Conservation (phyloP, 2,113 vertebrate species). For the Mesocricetus auratus region DNA sequence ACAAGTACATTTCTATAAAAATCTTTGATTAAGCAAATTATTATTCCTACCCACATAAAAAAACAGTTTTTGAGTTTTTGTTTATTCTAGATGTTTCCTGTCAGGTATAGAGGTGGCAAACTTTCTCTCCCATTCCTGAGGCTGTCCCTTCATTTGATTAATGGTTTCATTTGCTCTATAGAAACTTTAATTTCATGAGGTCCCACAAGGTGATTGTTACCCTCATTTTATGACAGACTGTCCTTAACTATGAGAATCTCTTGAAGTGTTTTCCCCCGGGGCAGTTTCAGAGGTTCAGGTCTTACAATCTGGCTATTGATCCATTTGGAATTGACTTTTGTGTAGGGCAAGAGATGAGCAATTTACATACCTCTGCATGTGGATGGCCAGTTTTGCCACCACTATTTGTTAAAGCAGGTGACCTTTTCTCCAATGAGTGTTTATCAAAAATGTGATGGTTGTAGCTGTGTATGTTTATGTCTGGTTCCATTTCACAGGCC, state of each 20-base stretch:
- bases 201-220: too few species aligned
- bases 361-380: too few species aligned
- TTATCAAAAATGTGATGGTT: neutral
- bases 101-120: neutral
- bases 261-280: neutral
- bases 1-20: slow-evolving; percentile 18
- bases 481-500: neutral
- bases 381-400: neutral
- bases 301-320: neutral
- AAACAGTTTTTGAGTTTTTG: neutral
- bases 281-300: neutral
- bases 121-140: neutral
- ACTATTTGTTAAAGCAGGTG: neutral
- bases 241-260: neutral
- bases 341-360: too few species aligned
- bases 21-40: neutral
- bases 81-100: neutral
- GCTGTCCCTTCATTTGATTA: neutral
- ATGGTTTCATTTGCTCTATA: neutral
- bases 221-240: neutral
- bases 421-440: neutral
- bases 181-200: neutral
- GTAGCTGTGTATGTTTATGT: neutral
- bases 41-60: neutral
- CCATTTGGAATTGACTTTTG: neutral